Evolutionary conservation across 2,888 invertebrate genomes (phyloP).

Genomic region (Chaitophorus viminalis): DNA sequence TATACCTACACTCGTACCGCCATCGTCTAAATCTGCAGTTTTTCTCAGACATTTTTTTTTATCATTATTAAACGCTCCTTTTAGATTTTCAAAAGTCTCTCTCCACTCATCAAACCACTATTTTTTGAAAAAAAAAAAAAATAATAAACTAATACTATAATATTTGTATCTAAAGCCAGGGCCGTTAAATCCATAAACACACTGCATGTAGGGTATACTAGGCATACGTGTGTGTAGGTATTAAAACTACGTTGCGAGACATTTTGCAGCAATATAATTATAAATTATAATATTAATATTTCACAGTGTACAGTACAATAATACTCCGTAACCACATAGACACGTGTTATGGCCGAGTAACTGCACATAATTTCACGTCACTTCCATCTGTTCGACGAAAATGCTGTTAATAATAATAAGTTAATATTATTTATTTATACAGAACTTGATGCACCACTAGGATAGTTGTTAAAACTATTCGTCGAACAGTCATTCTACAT

Average conservation of each 20-base stretch:
- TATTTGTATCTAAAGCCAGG: no score
- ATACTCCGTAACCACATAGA: not conserved
- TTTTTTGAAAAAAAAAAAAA: no score
- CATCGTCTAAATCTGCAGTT: no score
- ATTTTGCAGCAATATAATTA: not conserved
- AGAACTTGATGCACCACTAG: not conserved
- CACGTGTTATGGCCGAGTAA: conserved; percentile 5
- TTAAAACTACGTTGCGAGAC: not conserved
- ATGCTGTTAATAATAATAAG: conserved; percentile 22
- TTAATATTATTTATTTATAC: not conserved
- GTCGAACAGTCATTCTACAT: not conserved
- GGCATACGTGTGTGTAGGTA: no score
- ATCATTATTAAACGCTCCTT: no score
- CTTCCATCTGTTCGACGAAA: conserved; percentile 21
- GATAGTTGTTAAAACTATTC: not conserved
- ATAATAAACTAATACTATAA: no score
- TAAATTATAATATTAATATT: conserved; percentile 5
- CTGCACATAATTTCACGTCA: not conserved
- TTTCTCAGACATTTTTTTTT: no score
- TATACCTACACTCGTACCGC: no score
- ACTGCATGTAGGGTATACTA: no score
- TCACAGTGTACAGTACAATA: not conserved
- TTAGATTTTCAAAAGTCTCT: no score
- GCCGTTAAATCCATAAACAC: no score
- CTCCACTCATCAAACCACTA: no score